These are phyloP conservation scores for Diorhabda elongata DNA, from an alignment of 1,140 invertebrate species.

Conservation along the genomic window DNA sequence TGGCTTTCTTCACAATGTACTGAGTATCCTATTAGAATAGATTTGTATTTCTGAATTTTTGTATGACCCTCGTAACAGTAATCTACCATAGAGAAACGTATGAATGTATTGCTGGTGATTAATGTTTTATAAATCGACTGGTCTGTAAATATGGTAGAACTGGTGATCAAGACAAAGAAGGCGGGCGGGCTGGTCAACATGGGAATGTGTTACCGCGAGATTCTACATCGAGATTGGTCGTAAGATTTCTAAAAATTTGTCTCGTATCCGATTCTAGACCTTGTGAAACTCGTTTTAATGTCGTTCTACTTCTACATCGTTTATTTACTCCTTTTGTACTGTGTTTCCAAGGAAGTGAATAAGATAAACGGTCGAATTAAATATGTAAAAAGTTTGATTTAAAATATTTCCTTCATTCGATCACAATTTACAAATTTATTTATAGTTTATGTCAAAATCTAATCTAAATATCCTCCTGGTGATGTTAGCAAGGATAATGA, in stretches of 20 bases:
- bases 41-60: no score
- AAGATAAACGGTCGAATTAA: background rate
- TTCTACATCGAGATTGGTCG: constrained; percentile 7
- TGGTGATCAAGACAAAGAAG: constrained; percentile 3
- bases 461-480: no score
- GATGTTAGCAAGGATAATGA: no score
- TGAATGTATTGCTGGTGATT: background rate
- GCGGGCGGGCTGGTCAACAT: constrained; percentile 6
- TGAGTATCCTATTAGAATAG: no score
- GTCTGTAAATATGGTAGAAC: background rate
- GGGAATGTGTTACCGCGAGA: constrained; percentile 4
- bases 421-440: no score
- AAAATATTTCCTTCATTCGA: no score
- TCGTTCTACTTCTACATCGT: background rate
- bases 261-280: constrained; percentile 10
- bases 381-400: background rate
- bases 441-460: no score
- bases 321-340: background rate
- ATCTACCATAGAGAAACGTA: no score
- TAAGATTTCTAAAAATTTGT: constrained; percentile 11
- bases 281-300: constrained; percentile 11
- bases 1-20: no score
- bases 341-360: constrained; percentile 1
- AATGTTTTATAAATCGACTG: background rate
- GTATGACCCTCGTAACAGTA: no score